Base-by-base conservation (phyloP, 2,888 invertebrate genomes). In the Pseudococcus jackbeardsleyi region DNA sequence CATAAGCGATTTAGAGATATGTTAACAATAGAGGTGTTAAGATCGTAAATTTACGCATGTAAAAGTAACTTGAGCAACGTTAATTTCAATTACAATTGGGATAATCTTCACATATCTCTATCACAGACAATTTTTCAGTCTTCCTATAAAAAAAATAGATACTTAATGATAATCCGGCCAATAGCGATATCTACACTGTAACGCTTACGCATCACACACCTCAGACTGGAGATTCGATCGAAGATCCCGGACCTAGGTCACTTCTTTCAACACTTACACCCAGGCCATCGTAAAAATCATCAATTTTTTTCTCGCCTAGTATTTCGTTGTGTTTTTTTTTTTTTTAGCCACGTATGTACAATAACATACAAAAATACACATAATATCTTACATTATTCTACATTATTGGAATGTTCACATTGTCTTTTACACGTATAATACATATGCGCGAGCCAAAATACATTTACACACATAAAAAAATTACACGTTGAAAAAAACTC, bases 71-170 rank as follows among this genome's bases (percentile, higher is more conserved):
- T 87, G 87, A 87, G 87, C 87, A 87, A 48, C 87, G 77, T 87
- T 79, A 48, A 77, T 79, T 79, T 79, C 48, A 87, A 46, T 87
- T 72, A 46, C 72, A 77, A 72, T 87, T 79, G 48, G 86, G 72
- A 87, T 87, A 87, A 87, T 79, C 77, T 87, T 87, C 87, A 87
- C 87, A 87, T 87, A 87, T 87, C 87, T 87, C 87, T 87, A 87
- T 87, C 87, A 87, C 87, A 87, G 87, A 87, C 87, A 87, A 87
- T 87, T 87, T 87, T 87, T 87, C 87, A 87, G 87, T 87, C 87
- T 87, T 85, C 79, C 87, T 87, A 87, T 77, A 48, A 68, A 22
- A 68, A 26, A 68, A 26, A 26, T 33, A 68, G 54, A 68, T 68
- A 33, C 77, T 77, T 77, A 77, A 77, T 77, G 26, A 68, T 68